Conservation (phyloP, 2,113 vertebrate species). For the Jaculus jaculus region DNA sequence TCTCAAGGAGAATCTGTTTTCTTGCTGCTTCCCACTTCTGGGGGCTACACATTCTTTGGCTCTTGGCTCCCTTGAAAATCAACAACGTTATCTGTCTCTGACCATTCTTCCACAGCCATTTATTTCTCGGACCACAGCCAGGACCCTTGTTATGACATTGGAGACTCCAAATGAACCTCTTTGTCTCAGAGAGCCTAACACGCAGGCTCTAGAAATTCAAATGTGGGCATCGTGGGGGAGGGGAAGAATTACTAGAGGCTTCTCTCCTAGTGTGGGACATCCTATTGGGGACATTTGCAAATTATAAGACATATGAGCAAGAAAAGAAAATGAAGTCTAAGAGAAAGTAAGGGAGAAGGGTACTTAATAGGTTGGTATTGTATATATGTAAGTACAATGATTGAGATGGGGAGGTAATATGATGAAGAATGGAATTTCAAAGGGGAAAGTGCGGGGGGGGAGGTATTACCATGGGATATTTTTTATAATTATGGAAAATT, state of each 20-base stretch:
- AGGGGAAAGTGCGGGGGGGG: no score
- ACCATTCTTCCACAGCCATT: not conserved
- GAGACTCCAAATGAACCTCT: not conserved
- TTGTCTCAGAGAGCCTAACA: not conserved
- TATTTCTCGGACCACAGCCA: not conserved
- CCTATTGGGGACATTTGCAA: not conserved
- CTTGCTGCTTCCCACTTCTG: not conserved
- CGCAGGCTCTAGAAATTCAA: not conserved
- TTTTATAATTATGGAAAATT: no score
- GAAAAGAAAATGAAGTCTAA: slow-evolving; percentile 11
- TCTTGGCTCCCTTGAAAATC: not conserved
- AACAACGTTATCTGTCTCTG: not conserved
- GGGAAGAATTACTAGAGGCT: not conserved
- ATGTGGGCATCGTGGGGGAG: not conserved
- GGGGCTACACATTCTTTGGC: not conserved
- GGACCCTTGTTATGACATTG: not conserved
- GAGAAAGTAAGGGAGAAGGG: no score
- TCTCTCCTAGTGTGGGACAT: not conserved
- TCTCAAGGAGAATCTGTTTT: not conserved
- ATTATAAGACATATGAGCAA: not conserved
- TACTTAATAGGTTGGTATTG: no score
- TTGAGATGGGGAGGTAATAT: no score
- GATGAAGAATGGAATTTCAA: no score
- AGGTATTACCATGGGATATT: no score
- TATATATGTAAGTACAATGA: no score